Conservation (phyloP, 2,113 vertebrate genomes). For the Deroptyus accipitrinus region DNA sequence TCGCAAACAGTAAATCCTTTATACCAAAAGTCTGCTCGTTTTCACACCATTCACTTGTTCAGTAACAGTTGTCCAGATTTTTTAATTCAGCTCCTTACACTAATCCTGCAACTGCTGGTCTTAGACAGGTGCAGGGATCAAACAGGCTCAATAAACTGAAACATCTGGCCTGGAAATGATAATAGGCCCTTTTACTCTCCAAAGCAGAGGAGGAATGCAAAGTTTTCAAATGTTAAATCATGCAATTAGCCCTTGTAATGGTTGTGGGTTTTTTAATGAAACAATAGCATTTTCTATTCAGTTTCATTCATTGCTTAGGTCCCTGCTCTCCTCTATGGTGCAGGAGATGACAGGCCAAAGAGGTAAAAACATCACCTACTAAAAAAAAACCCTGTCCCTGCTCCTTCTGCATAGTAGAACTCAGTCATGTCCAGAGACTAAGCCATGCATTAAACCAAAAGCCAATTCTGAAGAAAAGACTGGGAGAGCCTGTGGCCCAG, state of each 20-base stretch:
- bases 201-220: constrained; percentile 70
- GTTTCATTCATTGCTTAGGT: background rate
- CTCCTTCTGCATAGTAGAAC: background rate
- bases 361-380: background rate
- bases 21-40: constrained; percentile 78
- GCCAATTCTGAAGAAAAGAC: background rate
- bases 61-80: constrained; percentile 84
- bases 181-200: constrained; percentile 79
- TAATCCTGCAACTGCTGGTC: constrained; percentile 86
- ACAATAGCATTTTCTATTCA: constrained; percentile 13
- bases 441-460: background rate
- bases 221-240: constrained; percentile 77
- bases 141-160: constrained; percentile 81
- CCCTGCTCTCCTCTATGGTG: background rate
- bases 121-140: constrained; percentile 86
- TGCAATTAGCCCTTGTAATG: constrained; percentile 65
- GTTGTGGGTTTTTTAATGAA: background rate
- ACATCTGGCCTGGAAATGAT: constrained; percentile 84
- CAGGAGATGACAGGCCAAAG: background rate
- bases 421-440: background rate
- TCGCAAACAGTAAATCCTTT: constrained; percentile 83
- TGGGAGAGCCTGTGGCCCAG: background rate
- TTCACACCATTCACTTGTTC: constrained; percentile 83
- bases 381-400: background rate
- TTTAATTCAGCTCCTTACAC: constrained; percentile 77